These are phyloP conservation scores for Drosophila melanica DNA, from an alignment of 1,140 invertebrate genomes.

Conservation along the genomic window DNA sequence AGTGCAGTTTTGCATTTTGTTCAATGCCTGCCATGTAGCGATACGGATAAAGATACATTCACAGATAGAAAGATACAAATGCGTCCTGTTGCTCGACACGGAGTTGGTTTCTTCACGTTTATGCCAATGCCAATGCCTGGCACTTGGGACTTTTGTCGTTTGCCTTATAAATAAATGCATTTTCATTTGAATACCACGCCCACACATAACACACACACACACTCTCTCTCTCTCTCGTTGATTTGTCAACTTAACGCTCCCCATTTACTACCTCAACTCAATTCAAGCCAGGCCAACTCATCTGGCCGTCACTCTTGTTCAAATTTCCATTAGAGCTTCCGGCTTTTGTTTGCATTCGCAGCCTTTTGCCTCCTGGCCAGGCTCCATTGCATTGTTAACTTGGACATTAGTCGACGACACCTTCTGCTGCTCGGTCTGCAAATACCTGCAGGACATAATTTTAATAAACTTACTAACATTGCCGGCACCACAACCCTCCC, in stretches of 20 bases:
- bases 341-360: constrained; percentile 53
- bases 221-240: constrained; percentile 16
- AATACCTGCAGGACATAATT: constrained; percentile 75
- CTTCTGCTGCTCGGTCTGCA: constrained; percentile 49
- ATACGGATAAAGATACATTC: constrained; percentile 62
- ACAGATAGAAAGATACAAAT: constrained; percentile 45
- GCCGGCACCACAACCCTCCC: too few species aligned
- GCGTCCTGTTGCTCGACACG: constrained; percentile 58
- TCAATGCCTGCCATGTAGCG: constrained; percentile 47
- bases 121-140: constrained; percentile 19
- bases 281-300: background rate
- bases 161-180: constrained; percentile 77
- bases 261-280: constrained; percentile 6
- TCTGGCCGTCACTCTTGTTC: constrained; percentile 16
- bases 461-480: constrained; percentile 70
- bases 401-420: constrained; percentile 61
- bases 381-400: constrained; percentile 53
- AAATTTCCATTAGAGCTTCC: constrained; percentile 52
- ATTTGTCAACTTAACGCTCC: constrained; percentile 63
- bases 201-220: constrained; percentile 3
- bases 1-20: constrained; percentile 68
- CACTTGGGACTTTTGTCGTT: constrained; percentile 68
- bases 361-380: background rate
- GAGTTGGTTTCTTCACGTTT: constrained; percentile 22
- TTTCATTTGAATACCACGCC: constrained; percentile 67